A percentile compares a stretch with the other conserved stretches of the same genome.
Conservation (phyloP, 2,888 invertebrate species). For the Sylvicola cinctus region DNA sequence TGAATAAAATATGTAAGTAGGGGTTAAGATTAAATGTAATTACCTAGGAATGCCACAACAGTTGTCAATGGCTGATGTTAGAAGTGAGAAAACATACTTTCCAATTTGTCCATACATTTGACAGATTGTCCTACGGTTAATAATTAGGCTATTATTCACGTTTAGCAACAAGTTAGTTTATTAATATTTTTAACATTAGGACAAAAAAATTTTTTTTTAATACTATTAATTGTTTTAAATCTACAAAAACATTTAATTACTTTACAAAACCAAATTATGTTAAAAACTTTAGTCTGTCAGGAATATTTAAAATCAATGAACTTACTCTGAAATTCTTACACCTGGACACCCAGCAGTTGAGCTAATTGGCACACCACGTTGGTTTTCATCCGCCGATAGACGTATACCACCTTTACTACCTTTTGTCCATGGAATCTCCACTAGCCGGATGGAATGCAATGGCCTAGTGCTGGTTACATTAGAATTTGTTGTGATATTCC, state of each 20-base stretch:
- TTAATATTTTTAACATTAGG: too few relatives aligned
- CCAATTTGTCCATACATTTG: constrained; percentile 45
- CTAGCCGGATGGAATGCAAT: constrained; percentile 66
- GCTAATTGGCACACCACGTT: constrained; percentile 12
- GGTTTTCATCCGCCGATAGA: constrained; percentile 21
- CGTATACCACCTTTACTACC: constrained; percentile 38
- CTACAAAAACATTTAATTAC: too few relatives aligned
- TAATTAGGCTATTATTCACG: too few relatives aligned
- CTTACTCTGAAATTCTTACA: constrained; percentile 51
- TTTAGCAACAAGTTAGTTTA: too few relatives aligned
- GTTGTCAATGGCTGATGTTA: constrained; percentile 47
- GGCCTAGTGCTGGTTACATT: constrained; percentile 15
- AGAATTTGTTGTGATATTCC: constrained; percentile 13
- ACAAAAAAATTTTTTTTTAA: too few relatives aligned
- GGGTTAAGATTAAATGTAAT: too few relatives aligned
- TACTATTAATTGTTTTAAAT: too few relatives aligned
- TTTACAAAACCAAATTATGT: too few relatives aligned
- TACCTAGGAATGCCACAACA: constrained; percentile 54
- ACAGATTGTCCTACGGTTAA: constrained; percentile 41
- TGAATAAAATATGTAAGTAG: constrained; percentile 5
- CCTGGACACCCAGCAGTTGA: constrained; percentile 33
- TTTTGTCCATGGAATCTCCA: constrained; percentile 49
- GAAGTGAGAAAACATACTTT: constrained; percentile 45
- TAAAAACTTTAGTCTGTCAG: background rate
- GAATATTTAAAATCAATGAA: background rate